phyloP scores from a whole-genome alignment of 1,140 invertebrate species.

The Drosophila varians region DNA sequence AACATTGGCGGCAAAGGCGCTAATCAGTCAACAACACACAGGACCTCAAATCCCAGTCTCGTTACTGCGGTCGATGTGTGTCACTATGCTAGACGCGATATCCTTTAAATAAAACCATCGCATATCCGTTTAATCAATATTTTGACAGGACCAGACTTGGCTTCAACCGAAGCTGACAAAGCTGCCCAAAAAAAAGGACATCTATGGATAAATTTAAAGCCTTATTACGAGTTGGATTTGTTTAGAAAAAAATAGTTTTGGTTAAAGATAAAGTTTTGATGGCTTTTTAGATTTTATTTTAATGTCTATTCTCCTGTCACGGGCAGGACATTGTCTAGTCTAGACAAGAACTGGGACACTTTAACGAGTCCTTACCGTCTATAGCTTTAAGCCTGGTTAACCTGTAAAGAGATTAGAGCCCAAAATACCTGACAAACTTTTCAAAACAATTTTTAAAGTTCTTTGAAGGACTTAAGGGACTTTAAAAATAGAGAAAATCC shows the following conservation, averaged over 20 bases:
- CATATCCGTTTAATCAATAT: conserved; percentile 64
- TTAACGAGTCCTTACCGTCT: too few relatives aligned
- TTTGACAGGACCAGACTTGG: conserved; percentile 9
- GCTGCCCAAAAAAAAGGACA: background rate
- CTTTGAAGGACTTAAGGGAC: background rate
- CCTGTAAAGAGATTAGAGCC: too few relatives aligned
- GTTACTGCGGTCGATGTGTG: conserved; percentile 37
- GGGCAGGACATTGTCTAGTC: too few relatives aligned
- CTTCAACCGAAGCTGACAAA: conserved; percentile 27
- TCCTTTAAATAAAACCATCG: conserved; percentile 4
- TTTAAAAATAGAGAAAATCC: background rate
- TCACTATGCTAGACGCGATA: conserved; percentile 41
- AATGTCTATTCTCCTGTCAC: too few relatives aligned
- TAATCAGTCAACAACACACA: conserved; percentile 54
- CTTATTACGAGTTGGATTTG: background rate
- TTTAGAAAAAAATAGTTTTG: background rate
- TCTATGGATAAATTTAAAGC: conserved; percentile 8
- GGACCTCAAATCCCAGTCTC: background rate
- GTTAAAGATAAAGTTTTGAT: background rate
- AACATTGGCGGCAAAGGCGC: conserved; percentile 36
- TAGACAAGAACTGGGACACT: too few relatives aligned
- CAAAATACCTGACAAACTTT: too few relatives aligned
- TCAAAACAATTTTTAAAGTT: too few relatives aligned
- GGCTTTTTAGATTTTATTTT: background rate
- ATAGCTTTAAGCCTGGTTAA: too few relatives aligned